Evolutionary conservation across 1,140 invertebrate genomes (phyloP), one percentile per base, ranked within the genome.

Genomic region (Sminthurinus signatus): DNA sequence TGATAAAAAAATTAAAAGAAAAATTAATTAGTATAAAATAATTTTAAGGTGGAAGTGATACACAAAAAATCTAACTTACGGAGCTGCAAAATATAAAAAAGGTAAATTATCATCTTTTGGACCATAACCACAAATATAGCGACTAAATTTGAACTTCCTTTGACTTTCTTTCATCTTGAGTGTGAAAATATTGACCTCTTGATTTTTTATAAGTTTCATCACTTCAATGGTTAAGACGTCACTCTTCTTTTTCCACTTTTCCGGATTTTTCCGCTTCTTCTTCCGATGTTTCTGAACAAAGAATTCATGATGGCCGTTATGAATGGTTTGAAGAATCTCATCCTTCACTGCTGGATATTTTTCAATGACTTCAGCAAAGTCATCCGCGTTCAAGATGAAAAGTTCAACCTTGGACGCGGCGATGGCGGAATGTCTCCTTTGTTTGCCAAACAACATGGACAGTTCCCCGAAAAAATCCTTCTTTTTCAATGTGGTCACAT

Each of bases 31-130:
- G n/a, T n/a, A n/a, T n/a, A n/a, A n/a, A n/a, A n/a, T n/a, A n/a
- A n/a, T n/a, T n/a, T n/a, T n/a, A n/a, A n/a, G n/a, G n/a, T n/a
- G n/a, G n/a, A n/a, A n/a, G n/a, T n/a, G n/a, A n/a, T n/a, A n/a
- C n/a, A n/a, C n/a, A n/a, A n/a, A n/a, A n/a, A n/a, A n/a, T n/a
- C n/a, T n/a, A 29, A 32, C 28, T 60, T 32, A 29, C 27, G 29
- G 27, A 15, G 43, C 25, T 8, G 46, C 58, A 43, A 65, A 65
- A 31, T 65, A 65, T 4, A 65, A 8, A 39, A 60, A 60, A 15
- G 64, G 46, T 14, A 65, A 58, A 3, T 50, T 29, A 3, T 27
- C 42, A 36, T 65, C 57, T 52, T 60, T 31, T 10, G 56, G 15
- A 1, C 63, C 63, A 25, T n/a, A 59, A 46, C 14, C 19, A 29